These are phyloP conservation scores for Harmothoe impar DNA, from an alignment of 2,888 invertebrate species.

Conservation along the genomic window DNA sequence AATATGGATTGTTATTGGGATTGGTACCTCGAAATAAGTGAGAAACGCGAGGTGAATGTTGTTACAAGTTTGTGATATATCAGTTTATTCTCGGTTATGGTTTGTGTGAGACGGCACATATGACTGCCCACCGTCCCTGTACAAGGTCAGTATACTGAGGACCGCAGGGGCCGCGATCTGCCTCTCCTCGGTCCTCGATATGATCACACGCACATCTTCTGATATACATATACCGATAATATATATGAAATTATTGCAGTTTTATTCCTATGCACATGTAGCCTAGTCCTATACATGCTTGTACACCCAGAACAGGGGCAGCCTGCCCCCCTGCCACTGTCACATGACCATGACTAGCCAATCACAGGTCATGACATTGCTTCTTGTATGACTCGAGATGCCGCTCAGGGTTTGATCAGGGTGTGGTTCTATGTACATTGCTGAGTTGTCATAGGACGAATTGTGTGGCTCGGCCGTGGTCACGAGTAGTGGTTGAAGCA, in stretches of 20 bases:
- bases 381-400: neutral
- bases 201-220: neutral
- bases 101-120: neutral
- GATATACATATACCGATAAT: neutral
- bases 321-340: neutral
- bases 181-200: neutral
- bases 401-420: neutral
- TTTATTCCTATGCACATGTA: constrained; percentile 49
- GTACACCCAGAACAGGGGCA: neutral
- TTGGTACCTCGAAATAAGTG: too few relatives aligned
- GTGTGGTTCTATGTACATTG: constrained; percentile 39
- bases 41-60: neutral
- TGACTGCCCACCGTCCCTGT: neutral
- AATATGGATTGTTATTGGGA: too few relatives aligned
- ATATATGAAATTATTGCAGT: constrained; percentile 49
- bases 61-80: constrained; percentile 51
- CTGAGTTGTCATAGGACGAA: neutral
- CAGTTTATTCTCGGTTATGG: constrained; percentile 47
- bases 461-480: neutral
- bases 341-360: constrained; percentile 2
- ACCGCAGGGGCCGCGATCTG: neutral
- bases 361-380: neutral
- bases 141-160: neutral
- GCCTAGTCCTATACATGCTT: constrained; percentile 31
- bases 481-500: too few relatives aligned